Conservation (phyloP, 2,888 invertebrate genomes). For the Disparrhopalites patrizii region DNA sequence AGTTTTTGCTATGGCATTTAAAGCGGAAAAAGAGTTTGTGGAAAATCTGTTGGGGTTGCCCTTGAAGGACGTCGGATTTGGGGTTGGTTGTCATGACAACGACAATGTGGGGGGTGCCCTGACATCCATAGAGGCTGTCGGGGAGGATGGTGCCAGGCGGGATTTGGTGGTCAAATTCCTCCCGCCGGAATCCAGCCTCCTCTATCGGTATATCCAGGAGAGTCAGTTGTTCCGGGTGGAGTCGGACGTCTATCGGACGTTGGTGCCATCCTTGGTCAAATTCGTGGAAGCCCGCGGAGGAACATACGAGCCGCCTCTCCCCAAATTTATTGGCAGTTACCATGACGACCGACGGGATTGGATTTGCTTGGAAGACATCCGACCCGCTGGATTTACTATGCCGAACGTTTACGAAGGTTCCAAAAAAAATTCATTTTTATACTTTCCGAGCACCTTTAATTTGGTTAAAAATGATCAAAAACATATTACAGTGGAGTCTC, state of each 20-base stretch:
- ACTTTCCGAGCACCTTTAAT: too few relatives aligned
- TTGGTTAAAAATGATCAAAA: too few relatives aligned
- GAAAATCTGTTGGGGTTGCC: not conserved
- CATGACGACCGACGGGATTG: not conserved
- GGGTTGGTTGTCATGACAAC: not conserved
- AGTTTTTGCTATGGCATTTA: not conserved
- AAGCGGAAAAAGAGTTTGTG: not conserved
- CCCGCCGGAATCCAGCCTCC: not conserved
- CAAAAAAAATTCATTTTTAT: too few relatives aligned
- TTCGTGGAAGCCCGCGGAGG: not conserved
- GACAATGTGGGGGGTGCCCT: conserved; percentile 2
- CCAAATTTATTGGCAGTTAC: not conserved
- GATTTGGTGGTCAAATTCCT: conserved; percentile 1
- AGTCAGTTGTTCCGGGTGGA: not conserved
- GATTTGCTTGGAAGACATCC: conserved; percentile 29
- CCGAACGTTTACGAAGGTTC: conserved; percentile 23
- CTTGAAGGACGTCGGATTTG: not conserved
- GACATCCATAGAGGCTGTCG: not conserved
- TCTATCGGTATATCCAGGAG: not conserved
- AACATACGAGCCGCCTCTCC: not conserved
- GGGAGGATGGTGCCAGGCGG: not conserved
- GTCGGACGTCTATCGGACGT: not conserved
- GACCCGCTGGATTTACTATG: conserved; percentile 32
- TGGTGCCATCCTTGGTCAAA: not conserved
- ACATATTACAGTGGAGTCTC: too few relatives aligned